These are phyloP conservation scores for Cancer borealis DNA, from an alignment of 2,888 invertebrate species.

Conservation along the genomic window DNA sequence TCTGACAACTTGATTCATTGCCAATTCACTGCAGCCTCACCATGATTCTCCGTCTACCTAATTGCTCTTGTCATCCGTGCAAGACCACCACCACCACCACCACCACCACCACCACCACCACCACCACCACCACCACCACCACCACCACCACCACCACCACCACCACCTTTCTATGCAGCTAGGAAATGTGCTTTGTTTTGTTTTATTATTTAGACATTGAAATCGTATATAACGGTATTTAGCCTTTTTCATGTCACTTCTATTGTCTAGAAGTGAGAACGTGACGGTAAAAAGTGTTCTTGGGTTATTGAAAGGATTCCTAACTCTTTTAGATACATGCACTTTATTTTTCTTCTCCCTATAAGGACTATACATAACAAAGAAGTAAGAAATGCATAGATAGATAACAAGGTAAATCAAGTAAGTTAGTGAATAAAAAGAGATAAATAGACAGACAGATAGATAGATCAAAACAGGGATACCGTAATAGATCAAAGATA, in stretches of 20 bases:
- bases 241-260: not conserved
- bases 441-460: not conserved
- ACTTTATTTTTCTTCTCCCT: too few species aligned
- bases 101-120: slow-evolving; percentile 17
- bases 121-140: slow-evolving; percentile 41
- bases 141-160: slow-evolving; percentile 9
- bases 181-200: not conserved
- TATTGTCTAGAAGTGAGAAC: not conserved
- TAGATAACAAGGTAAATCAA: not conserved
- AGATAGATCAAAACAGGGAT: not conserved
- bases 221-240: not conserved
- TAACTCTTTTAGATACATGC: too few species aligned
- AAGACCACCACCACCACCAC: not conserved
- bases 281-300: too few species aligned
- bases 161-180: not conserved
- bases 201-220: not conserved
- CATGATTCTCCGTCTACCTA: not conserved
- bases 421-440: too few species aligned
- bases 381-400: not conserved
- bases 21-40: not conserved
- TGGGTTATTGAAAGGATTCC: too few species aligned
- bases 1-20: not conserved
- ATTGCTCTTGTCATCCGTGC: not conserved
- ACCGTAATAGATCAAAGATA: not conserved
- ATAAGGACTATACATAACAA: too few species aligned